A percentile compares a stretch with the other conserved stretches of the same genome.
These are phyloP conservation scores for Patella ulyssiponensis DNA, from an alignment of 2,888 invertebrate species.

Conservation along the genomic window DNA sequence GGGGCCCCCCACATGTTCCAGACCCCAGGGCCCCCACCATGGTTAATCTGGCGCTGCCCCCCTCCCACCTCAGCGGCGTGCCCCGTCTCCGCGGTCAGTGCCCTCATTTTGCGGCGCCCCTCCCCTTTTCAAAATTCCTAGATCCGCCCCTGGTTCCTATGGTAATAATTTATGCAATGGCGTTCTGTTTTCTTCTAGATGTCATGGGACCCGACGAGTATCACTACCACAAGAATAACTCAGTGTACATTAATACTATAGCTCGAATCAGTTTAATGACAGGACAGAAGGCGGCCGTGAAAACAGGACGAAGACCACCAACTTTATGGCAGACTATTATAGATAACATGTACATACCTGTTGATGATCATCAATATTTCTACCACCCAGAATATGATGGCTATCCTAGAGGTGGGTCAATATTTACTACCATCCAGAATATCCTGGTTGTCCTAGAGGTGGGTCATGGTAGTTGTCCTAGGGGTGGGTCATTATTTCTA, in stretches of 20 bases:
- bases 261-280: conserved; percentile 55
- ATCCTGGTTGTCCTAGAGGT: conserved; percentile 16
- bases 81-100: no score
- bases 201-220: conserved; percentile 70
- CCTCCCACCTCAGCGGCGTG: no score
- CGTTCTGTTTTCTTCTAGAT: conserved; percentile 43
- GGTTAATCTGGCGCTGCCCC: no score
- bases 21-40: no score
- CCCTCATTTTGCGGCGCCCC: no score
- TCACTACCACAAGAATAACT: conserved; percentile 64
- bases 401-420: conserved; percentile 48
- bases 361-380: conserved; percentile 52
- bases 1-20: no score
- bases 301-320: conserved; percentile 36
- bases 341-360: conserved; percentile 62
- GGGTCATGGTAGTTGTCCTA: conserved; percentile 4
- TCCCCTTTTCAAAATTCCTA: no score
- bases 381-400: conserved; percentile 73
- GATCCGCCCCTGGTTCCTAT: no score
- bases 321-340: conserved; percentile 46
- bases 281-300: conserved; percentile 33
- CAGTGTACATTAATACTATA: conserved; percentile 66
- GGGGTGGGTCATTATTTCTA: conserved; percentile 54
- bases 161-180: no score
- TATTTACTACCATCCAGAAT: no score